Evolutionary conservation across 2,888 invertebrate species (phyloP).

Genomic region (Scrobipalpa atriplicella): DNA sequence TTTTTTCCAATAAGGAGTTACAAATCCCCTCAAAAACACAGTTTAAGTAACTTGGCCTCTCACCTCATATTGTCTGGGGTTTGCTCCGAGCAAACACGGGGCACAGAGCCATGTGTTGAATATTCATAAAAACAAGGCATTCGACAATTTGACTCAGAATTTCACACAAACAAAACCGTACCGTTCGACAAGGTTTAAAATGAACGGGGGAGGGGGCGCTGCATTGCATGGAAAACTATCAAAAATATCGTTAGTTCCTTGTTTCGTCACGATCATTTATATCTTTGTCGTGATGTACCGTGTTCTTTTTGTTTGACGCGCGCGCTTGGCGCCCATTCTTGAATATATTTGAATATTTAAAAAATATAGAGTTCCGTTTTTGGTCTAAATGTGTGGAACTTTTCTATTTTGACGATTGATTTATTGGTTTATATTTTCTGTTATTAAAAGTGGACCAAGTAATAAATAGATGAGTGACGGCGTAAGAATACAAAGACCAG

Average conservation of each 20-base stretch:
- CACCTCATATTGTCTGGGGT: slow-evolving; percentile 45
- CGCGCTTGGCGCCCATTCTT: slow-evolving; percentile 36
- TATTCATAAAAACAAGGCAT: slow-evolving; percentile 72
- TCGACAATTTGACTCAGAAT: slow-evolving; percentile 76
- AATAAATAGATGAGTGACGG: background rate
- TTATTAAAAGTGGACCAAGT: background rate
- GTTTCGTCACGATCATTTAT: no score
- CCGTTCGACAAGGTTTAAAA: no score
- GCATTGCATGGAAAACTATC: no score
- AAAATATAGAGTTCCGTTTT: slow-evolving; percentile 21
- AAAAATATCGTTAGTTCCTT: no score
- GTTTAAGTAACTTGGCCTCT: slow-evolving; percentile 45
- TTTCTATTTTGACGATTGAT: background rate
- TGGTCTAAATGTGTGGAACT: background rate
- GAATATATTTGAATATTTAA: slow-evolving; percentile 62
- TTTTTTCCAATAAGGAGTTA: slow-evolving; percentile 6
- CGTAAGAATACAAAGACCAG: no score
- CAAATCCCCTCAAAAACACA: slow-evolving; percentile 21
- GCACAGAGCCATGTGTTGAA: slow-evolving; percentile 55
- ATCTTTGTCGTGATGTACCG: slow-evolving; percentile 27
- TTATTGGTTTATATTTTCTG: background rate
- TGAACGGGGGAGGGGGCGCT: no score
- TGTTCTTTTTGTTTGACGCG: slow-evolving; percentile 52
- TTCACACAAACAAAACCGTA: slow-evolving; percentile 72
- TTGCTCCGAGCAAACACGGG: slow-evolving; percentile 46